Percentiles rank a stretch among this genome's conserved stretches.
Conservation (phyloP, 2,888 invertebrate genomes). For the Dioctria rufipes region DNA sequence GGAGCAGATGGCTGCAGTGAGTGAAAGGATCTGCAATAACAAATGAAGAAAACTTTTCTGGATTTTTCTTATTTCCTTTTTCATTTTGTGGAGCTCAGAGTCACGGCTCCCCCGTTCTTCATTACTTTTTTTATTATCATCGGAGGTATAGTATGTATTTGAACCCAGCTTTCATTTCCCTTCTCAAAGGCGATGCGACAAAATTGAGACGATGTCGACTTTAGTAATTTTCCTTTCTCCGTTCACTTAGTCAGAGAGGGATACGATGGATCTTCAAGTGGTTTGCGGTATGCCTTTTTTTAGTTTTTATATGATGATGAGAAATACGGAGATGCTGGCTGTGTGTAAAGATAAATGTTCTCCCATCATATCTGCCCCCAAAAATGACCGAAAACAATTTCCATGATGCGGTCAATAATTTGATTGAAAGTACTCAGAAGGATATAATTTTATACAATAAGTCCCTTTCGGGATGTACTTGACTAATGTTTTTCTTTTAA, state of each 20-base stretch:
- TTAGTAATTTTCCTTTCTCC: constrained; percentile 24
- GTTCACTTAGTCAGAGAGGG: background rate
- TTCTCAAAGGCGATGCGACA: constrained; percentile 44
- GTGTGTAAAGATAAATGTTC: constrained; percentile 8
- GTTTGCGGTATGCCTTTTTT: constrained; percentile 5
- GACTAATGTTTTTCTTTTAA: too few species aligned
- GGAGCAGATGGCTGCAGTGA: constrained; percentile 37
- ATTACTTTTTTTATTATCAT: constrained; percentile 30
- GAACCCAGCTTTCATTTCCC: constrained; percentile 29
- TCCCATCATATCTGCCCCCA: background rate
- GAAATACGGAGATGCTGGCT: constrained; percentile 10
- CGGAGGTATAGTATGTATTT: constrained; percentile 5
- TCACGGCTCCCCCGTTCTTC: constrained; percentile 23
- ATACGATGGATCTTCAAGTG: constrained; percentile 18
- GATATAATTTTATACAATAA: constrained; percentile 7
- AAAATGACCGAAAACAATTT: background rate
- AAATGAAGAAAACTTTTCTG: constrained; percentile 25
- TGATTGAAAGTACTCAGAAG: constrained; percentile 40
- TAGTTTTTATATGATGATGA: background rate
- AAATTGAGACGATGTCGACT: constrained; percentile 45
- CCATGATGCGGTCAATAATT: constrained; percentile 25
- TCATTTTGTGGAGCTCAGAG: constrained; percentile 23
- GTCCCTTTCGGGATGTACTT: too few species aligned
- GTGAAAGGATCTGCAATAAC: constrained; percentile 10
- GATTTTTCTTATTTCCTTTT: constrained; percentile 32